Base-by-base conservation (phyloP, 2,113 vertebrate genomes). In the Oncorhynchus clarkii region DNA sequence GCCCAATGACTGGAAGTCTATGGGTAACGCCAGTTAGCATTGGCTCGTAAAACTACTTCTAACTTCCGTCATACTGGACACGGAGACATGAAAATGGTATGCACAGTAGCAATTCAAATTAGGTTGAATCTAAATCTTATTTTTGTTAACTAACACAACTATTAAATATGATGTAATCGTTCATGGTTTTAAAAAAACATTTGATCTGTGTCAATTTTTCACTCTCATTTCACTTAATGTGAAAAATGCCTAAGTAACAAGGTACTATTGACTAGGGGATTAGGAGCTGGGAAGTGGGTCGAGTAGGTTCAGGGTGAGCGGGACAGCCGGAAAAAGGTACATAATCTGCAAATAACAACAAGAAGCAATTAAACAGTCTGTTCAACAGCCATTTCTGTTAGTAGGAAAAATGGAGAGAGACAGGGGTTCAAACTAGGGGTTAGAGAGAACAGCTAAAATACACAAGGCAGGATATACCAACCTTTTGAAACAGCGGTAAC, bases 401-500 rank as follows among this genome's bases (percentile, higher is more conserved):
- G 94, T 95, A 94, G 79, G 78, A 84, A 67, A 68, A 79, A 77
- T 71, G 76, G 51, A 78, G 87, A 93, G 79, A 87, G 76, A 88
- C 83, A 90, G 94, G 51, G 90, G 94, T 92, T 93, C 90, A 91
- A 91, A 93, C n/a, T 94, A 97, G 96, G 93, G 95, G 94, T 96
- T 95, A 95, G 94, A 97, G 95, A 89, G 88, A 79, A 89, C 82
- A 97, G 93, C 95, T 93, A 97, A 96, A 98, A 97, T 95, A 96
- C 95, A 96, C 93, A 97, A 95, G 95, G 95, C 96, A 99, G 95
- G 94, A 95, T 94, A 98, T 99, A 99, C 97, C 97, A 99, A 99
- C 97, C 97, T 99, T 98, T 97, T 98, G 89, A 91, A 93, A 95
- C 94, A 98, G 96, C 94, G 94, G 97, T 96, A 97, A 98, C 95